Percentiles rank a stretch among this genome's conserved stretches.
Evolutionary conservation across 2,797 vertebrate species (phyloP).

Genomic region (Chiloscyllium punctatum): DNA sequence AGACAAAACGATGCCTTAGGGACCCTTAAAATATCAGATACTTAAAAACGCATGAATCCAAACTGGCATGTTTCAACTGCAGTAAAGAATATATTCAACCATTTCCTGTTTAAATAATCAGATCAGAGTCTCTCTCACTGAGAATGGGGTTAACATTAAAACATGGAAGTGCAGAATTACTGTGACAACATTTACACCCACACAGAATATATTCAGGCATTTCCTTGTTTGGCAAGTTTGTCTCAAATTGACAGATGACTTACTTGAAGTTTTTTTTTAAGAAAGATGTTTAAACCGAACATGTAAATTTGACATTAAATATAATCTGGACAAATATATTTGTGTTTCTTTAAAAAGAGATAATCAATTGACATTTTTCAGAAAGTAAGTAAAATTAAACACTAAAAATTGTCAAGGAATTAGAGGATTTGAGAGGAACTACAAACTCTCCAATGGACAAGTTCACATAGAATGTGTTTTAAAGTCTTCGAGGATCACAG

Average conservation of each 20-base stretch:
- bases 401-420: not conserved
- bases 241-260: not conserved
- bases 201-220: not conserved
- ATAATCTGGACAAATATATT: not conserved
- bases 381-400: not conserved
- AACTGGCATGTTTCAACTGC: not conserved
- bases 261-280: not conserved
- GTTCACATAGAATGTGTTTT: not conserved
- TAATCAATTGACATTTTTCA: not conserved
- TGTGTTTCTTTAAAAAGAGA: not conserved
- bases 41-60: not conserved
- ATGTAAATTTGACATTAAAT: not conserved
- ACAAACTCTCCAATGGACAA: not conserved
- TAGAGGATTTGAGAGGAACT: not conserved
- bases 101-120: not conserved
- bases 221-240: not conserved
- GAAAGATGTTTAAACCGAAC: not conserved
- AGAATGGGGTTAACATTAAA: not conserved
- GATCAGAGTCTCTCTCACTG: not conserved
- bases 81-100: not conserved
- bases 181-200: not conserved
- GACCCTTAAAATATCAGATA: not conserved
- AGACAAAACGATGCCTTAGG: not conserved
- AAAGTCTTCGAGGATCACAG: not conserved
- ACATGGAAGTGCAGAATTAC: not conserved